A percentile compares a stretch with the other conserved stretches of the same genome.
phyloP scores from a whole-genome alignment of 2,888 invertebrate genomes.

The Drosophila atripex region DNA sequence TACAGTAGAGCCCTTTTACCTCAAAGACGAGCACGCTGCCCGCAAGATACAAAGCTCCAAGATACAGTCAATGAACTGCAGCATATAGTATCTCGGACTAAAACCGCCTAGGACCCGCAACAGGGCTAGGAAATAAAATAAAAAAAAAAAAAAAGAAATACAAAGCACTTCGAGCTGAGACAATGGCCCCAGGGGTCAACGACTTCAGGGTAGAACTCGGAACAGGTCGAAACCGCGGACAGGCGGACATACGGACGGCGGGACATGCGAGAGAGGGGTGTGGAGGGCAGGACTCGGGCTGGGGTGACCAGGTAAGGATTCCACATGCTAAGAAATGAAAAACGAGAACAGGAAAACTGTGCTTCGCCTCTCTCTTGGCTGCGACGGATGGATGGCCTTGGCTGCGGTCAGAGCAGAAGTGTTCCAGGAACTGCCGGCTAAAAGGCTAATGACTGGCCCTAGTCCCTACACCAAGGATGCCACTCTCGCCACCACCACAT shows the following conservation, averaged over 20 bases:
- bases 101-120: conserved; percentile 10
- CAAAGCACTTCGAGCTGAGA: conserved; percentile 49
- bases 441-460: conserved; percentile 73
- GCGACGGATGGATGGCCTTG: conserved; percentile 65
- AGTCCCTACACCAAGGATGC: conserved; percentile 42
- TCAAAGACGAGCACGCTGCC: not conserved
- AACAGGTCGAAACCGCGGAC: conserved; percentile 4
- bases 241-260: not conserved
- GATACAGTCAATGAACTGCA: conserved; percentile 23
- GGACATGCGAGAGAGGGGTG: not conserved
- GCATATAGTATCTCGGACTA: not conserved
- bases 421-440: conserved; percentile 68
- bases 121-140: conserved; percentile 23
- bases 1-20: conserved; percentile 5
- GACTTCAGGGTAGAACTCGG: conserved; percentile 51
- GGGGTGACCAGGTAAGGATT: conserved; percentile 46
- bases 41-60: conserved; percentile 1
- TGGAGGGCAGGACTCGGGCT: not conserved
- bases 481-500: not conserved
- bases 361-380: conserved; percentile 13
- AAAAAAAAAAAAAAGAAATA: conserved; percentile 25
- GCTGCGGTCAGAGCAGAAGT: conserved; percentile 54
- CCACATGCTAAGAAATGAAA: conserved; percentile 49
- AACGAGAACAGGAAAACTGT: conserved; percentile 72
- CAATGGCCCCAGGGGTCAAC: conserved; percentile 49